These are phyloP conservation scores for Drosophila prolongata DNA, from an alignment of 2,888 invertebrate genomes.

Conservation along the genomic window DNA sequence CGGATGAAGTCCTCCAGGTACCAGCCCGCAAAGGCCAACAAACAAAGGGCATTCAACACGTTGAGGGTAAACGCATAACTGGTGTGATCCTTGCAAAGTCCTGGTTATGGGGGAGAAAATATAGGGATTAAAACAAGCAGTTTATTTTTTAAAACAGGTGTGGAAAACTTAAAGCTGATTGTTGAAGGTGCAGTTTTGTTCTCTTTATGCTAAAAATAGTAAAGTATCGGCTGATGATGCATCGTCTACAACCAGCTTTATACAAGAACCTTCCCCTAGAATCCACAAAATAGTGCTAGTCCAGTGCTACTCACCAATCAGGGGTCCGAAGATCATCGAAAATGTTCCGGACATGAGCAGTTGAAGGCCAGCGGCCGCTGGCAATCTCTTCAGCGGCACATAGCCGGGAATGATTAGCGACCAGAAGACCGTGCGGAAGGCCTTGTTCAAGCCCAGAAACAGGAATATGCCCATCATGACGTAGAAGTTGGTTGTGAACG, in stretches of 20 bases:
- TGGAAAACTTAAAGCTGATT: too few species aligned
- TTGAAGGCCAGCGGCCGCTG: conserved; percentile 90
- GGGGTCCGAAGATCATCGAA: conserved; percentile 87
- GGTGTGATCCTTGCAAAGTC: conserved; percentile 87
- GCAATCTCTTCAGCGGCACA: conserved; percentile 88
- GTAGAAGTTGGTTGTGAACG: conserved; percentile 86
- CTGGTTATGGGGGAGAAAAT: conserved; percentile 78
- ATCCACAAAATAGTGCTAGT: too few species aligned
- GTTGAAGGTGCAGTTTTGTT: too few species aligned
- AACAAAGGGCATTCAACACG: conserved; percentile 88
- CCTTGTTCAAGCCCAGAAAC: conserved; percentile 90
- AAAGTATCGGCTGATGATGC: too few species aligned
- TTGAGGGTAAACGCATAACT: conserved; percentile 88
- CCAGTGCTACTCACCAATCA: conserved; percentile 86
- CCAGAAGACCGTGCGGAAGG: conserved; percentile 90
- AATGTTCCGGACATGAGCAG: conserved; percentile 88
- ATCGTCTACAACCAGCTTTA: too few species aligned
- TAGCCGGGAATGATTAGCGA: conserved; percentile 89
- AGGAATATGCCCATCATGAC: conserved; percentile 87
- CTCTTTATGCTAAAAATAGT: too few species aligned
- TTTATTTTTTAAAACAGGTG: background rate
- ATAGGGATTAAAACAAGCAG: background rate
- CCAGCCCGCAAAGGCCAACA: conserved; percentile 88
- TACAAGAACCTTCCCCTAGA: too few species aligned
- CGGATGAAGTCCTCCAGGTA: conserved; percentile 85